Conservation (phyloP, 2,888 invertebrate genomes). For the Urechis unicinctus region DNA sequence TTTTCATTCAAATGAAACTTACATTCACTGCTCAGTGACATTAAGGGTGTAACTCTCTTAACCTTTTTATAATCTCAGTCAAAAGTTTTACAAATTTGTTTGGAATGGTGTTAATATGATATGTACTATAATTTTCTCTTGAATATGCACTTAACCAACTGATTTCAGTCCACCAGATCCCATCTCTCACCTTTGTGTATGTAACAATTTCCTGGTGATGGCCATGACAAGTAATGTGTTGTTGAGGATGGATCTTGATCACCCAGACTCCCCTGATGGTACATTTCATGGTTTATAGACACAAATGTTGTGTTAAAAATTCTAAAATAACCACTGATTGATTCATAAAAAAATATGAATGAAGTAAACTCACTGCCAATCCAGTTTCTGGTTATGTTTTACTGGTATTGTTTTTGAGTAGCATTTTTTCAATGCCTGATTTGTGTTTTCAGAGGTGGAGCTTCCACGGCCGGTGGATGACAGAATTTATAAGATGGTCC, state of each 20-base stretch:
- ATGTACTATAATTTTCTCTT: not conserved
- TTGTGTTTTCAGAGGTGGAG: conserved; percentile 63
- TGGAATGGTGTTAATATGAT: not conserved
- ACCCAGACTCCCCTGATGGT: conserved; percentile 73
- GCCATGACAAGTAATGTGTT: conserved; percentile 77
- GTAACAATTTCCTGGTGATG: conserved; percentile 75
- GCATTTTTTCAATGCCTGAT: no score
- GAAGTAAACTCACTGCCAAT: no score
- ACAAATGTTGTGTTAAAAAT: no score
- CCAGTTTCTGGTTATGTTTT: no score
- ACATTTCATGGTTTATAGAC: no score
- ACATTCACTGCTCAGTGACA: no score
- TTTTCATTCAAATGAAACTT: no score
- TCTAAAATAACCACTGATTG: no score
- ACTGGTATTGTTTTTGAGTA: no score
- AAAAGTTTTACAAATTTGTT: no score
- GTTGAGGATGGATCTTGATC: conserved; percentile 72
- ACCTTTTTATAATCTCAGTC: not conserved
- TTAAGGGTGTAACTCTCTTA: not conserved
- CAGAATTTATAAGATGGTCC: conserved; percentile 57
- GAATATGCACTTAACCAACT: no score
- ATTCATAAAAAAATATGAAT: not conserved
- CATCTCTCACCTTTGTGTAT: conserved; percentile 73
- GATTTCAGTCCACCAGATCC: conserved; percentile 65
- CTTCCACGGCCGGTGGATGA: conserved; percentile 57